These are phyloP conservation scores for Pollenia angustigena DNA, from an alignment of 2,888 invertebrate genomes.

Conservation along the genomic window DNA sequence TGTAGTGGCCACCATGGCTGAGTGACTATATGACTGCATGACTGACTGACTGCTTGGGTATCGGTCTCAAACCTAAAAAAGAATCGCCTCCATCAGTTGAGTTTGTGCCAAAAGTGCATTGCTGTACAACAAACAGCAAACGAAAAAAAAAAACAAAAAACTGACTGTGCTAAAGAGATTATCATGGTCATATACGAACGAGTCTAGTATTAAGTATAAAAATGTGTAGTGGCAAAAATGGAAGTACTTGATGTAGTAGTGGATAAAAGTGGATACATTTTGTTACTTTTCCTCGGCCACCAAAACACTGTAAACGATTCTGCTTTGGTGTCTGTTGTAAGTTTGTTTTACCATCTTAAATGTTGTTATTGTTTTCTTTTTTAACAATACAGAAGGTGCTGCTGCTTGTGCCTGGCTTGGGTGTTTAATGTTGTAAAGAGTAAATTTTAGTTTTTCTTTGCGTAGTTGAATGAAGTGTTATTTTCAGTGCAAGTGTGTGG, in stretches of 20 bases:
- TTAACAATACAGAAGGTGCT: background rate
- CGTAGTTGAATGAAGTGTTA: slow-evolving; percentile 43
- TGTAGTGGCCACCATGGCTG: slow-evolving; percentile 67
- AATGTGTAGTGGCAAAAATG: slow-evolving; percentile 46
- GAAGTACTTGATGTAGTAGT: slow-evolving; percentile 47
- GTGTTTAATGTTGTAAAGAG: slow-evolving; percentile 3
- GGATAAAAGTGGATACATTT: slow-evolving; percentile 64
- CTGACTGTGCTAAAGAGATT: slow-evolving; percentile 65
- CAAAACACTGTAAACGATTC: background rate
- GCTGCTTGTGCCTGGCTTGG: background rate
- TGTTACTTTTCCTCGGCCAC: slow-evolving; percentile 25
- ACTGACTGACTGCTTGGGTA: slow-evolving; percentile 14
- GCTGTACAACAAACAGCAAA: background rate
- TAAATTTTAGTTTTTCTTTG: slow-evolving; percentile 41
- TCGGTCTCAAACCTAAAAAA: background rate
- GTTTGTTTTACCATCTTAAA: slow-evolving; percentile 4
- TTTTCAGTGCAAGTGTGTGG: slow-evolving; percentile 33
- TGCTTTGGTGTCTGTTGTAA: slow-evolving; percentile 7
- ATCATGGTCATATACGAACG: slow-evolving; percentile 57
- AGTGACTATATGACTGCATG: slow-evolving; percentile 33
- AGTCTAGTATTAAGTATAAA: slow-evolving; percentile 60
- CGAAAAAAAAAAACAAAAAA: slow-evolving; percentile 42
- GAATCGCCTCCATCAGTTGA: background rate
- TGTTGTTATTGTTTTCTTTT: background rate
- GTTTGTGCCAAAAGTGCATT: slow-evolving; percentile 45